Evolutionary conservation across 2,888 invertebrate genomes (phyloP).

Genomic region (Agonopterix arenella): DNA sequence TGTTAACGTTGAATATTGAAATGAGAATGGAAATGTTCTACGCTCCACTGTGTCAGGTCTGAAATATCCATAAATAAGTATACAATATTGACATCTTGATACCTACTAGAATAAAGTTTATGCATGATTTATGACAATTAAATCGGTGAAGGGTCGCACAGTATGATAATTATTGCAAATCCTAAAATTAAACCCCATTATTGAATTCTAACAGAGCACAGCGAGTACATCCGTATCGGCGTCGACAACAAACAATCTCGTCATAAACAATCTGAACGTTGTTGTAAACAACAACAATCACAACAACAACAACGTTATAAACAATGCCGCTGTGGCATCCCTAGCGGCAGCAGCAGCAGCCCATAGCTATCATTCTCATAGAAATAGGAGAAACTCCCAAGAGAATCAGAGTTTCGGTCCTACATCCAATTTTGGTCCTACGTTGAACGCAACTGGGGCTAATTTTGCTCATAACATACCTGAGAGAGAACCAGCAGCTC

Average conservation of each 20-base stretch:
- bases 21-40: too few species aligned
- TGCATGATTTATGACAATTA: slow-evolving; percentile 2
- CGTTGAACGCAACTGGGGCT: slow-evolving; percentile 59
- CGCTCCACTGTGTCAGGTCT: too few species aligned
- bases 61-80: too few species aligned
- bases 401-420: slow-evolving; percentile 60
- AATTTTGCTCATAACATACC: slow-evolving; percentile 59
- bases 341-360: slow-evolving; percentile 70
- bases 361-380: slow-evolving; percentile 65
- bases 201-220: slow-evolving; percentile 48
- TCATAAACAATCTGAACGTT: slow-evolving; percentile 70
- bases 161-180: slow-evolving; percentile 2
- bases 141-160: slow-evolving; percentile 7
- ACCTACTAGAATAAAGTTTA: not conserved
- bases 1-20: too few species aligned
- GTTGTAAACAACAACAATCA: slow-evolving; percentile 75
- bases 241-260: slow-evolving; percentile 71
- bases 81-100: too few species aligned
- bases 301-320: slow-evolving; percentile 71
- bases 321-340: slow-evolving; percentile 70
- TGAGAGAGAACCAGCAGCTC: slow-evolving; percentile 61
- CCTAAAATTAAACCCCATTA: slow-evolving; percentile 1
- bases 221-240: slow-evolving; percentile 67
- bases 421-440: slow-evolving; percentile 62
- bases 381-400: slow-evolving; percentile 65